phyloP scores from a whole-genome alignment of 2,797 vertebrate species.

The Alectoris magna region DNA sequence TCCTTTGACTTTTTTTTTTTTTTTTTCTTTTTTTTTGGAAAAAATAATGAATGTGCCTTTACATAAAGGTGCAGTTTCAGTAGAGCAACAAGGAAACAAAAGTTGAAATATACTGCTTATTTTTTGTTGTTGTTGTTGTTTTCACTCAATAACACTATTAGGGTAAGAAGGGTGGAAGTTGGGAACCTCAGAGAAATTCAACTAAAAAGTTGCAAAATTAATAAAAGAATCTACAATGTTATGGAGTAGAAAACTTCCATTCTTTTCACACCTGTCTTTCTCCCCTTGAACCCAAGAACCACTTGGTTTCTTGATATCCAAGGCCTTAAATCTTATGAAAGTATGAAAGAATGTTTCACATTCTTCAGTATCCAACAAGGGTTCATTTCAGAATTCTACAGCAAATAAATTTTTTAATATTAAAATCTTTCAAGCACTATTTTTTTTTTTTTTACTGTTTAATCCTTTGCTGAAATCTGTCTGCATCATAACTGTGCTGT shows the following conservation, averaged over 20 bases:
- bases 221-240: background rate
- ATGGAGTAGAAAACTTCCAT: background rate
- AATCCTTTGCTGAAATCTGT: background rate
- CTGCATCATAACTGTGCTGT: background rate
- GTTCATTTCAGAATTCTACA: background rate
- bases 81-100: background rate
- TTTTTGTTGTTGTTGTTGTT: background rate
- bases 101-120: background rate
- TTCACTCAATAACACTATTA: background rate
- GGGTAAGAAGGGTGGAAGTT: background rate
- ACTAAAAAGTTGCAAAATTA: background rate
- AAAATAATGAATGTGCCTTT: background rate
- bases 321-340: background rate
- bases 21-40: conserved; percentile 18
- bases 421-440: background rate
- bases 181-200: background rate
- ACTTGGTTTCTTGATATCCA: background rate
- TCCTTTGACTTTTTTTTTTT: background rate
- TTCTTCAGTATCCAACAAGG: background rate
- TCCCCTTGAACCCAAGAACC: accelerated
- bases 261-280: background rate
- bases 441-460: background rate
- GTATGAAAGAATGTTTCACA: background rate
- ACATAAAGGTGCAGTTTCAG: background rate
- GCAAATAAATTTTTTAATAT: background rate